Conservation (phyloP, 2,113 vertebrate genomes). For the Daboia siamensis region DNA sequence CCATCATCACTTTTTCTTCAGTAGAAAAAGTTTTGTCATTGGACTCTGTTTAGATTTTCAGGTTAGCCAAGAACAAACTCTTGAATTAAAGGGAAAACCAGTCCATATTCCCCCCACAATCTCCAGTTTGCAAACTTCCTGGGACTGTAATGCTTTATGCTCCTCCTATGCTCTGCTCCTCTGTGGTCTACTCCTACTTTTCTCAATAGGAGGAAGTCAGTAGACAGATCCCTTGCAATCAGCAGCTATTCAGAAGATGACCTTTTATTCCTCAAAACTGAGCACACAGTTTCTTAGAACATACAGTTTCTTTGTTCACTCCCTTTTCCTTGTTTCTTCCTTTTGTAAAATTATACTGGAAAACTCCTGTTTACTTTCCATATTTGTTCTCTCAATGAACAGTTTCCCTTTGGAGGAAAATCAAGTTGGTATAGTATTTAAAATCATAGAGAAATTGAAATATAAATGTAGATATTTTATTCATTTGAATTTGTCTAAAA, state of each 20-base stretch:
- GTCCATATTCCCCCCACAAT: not conserved
- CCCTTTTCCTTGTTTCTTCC: not conserved
- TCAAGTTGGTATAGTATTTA: not conserved
- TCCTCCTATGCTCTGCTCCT: not conserved
- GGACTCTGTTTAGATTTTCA: not conserved
- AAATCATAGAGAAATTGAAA: not conserved
- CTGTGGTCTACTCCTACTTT: not conserved
- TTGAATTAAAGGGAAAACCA: not conserved
- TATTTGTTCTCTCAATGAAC: not conserved
- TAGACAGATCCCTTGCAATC: not conserved
- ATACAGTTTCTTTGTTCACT: not conserved
- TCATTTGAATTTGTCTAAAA: slow-evolving; percentile 15
- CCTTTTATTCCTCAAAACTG: not conserved
- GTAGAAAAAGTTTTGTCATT: not conserved
- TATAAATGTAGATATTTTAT: slow-evolving; percentile 19
- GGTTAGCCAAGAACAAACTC: not conserved
- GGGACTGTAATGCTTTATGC: not conserved
- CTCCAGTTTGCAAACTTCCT: not conserved
- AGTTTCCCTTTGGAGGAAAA: not conserved
- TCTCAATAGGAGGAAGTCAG: not conserved
- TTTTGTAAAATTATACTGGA: not conserved
- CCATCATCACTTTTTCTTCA: not conserved
- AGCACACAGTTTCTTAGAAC: not conserved
- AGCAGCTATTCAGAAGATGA: not conserved
- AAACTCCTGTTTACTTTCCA: not conserved